Base-by-base conservation (phyloP, 2,113 vertebrate genomes). In the Lophura nycthemera region DNA sequence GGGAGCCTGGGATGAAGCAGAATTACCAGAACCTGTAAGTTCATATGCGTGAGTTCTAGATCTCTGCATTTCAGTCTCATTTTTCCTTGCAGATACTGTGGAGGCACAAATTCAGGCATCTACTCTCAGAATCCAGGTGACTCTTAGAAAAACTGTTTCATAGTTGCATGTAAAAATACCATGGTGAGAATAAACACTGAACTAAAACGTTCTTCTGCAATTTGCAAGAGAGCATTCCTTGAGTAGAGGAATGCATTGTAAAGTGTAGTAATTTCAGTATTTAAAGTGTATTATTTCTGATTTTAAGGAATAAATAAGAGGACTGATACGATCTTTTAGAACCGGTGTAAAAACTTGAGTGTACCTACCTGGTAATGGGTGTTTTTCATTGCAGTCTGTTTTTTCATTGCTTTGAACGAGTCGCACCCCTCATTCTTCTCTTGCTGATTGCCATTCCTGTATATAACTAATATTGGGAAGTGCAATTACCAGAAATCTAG, bases 1-100 rank as follows among this genome's bases (percentile, higher is more conserved):
- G 98, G 98, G 98, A 94, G 92, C 97, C 6, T 98, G 98, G 98
- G 98, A 98, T 84, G 98, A 98, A 81, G 93, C 97, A 74, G 98
- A 98, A 36, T 84, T 93, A 14, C 97, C 97, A 74, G 98, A 97
- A 86, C 96, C 95, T 71, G 98, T 98, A 96, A 98, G 98, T 97
- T 69, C 5, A 1, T 42, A 5, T 30, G 3, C 17, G 3, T 63
- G 30, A 47, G 5, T 38, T 88, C 88, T 59, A 50, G 67, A 17
- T 25, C n/a, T 52, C 25, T 52, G 13, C 45, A 16, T 36, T 70
- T 70, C 22, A 12, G 34, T 50, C n/a, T 34, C 17, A 25, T 50
- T 70, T 34, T 50, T 11, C 11, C 9, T 54, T 27, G 24, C 67
- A 70, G 25, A 32, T 56, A 43, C 38, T 73, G 52, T n/a, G 27